Percentiles rank a stretch among this genome's conserved stretches.
These are phyloP conservation scores for Hormaphis cornu DNA, from an alignment of 1,140 invertebrate genomes.

Conservation along the genomic window DNA sequence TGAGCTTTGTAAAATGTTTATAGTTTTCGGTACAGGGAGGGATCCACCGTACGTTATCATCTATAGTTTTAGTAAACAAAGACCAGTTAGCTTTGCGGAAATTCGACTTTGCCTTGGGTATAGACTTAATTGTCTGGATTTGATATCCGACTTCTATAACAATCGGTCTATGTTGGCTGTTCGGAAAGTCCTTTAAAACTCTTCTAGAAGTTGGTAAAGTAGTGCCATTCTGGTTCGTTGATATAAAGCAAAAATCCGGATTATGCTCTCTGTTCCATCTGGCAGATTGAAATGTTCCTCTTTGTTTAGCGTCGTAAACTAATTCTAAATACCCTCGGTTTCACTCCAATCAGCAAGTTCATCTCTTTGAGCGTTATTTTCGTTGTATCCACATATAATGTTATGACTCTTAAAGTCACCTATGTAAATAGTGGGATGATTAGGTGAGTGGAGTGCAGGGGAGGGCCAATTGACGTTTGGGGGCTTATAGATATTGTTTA, in stretches of 20 bases:
- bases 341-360: conserved; percentile 24
- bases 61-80: background rate
- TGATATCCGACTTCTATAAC: conserved; percentile 5
- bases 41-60: conserved; percentile 24
- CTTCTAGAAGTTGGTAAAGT: background rate
- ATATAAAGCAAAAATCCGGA: conserved; percentile 21
- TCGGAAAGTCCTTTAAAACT: conserved; percentile 14
- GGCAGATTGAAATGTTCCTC: conserved; percentile 27
- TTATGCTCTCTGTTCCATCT: conserved; percentile 25
- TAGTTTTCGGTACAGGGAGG: conserved; percentile 21
- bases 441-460: background rate
- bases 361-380: conserved; percentile 18
- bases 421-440: conserved; percentile 26
- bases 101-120: conserved; percentile 22
- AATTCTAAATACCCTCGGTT: conserved; percentile 38
- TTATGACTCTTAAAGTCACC: conserved; percentile 30
- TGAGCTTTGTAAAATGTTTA: conserved; percentile 10
- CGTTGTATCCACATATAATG: conserved; percentile 23
- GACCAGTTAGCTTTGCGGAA: conserved; percentile 22
- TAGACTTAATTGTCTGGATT: conserved; percentile 14
- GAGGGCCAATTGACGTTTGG: background rate
- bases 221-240: background rate
- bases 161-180: conserved; percentile 27
- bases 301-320: conserved; percentile 29
- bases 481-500: conserved; percentile 31